Evolutionary conservation across 2,113 vertebrate genomes (phyloP).

Genomic region (Pelobates fuscus): DNA sequence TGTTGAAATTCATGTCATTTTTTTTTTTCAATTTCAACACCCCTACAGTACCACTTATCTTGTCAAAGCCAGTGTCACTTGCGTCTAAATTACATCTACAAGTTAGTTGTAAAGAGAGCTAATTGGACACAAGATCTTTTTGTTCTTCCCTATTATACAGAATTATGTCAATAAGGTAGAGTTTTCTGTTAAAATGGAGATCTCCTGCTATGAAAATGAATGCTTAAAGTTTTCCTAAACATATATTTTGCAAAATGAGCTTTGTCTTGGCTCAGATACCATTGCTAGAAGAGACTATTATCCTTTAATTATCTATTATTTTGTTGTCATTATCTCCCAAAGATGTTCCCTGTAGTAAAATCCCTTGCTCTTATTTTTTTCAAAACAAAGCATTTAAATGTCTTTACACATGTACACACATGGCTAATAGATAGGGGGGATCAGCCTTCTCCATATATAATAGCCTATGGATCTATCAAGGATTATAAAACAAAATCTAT

Average conservation of each 20-base stretch:
- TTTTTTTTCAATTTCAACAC: not conserved
- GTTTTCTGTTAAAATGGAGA: constrained; percentile 29
- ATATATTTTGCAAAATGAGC: constrained; percentile 39
- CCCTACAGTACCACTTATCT: constrained; percentile 17
- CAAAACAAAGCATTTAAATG: not conserved
- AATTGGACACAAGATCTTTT: constrained; percentile 15
- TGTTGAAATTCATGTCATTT: too few species aligned
- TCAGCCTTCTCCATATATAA: too few species aligned
- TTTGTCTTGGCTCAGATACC: constrained; percentile 38
- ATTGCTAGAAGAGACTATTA: constrained; percentile 33
- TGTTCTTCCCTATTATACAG: constrained; percentile 32
- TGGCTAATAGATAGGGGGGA: too few species aligned
- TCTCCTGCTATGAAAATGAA: constrained; percentile 44
- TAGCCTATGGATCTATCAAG: too few species aligned
- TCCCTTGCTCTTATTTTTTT: not conserved
- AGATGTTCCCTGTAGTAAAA: constrained; percentile 29
- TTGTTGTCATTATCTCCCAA: constrained; percentile 47
- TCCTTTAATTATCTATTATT: constrained; percentile 48
- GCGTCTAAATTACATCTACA: constrained; percentile 28
- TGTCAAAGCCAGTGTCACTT: constrained; percentile 9
- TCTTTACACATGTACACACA: too few species aligned
- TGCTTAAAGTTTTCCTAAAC: constrained; percentile 38
- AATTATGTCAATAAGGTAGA: constrained; percentile 38
- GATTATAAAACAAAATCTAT: too few species aligned
- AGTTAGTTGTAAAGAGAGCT: constrained; percentile 4